A percentile compares a stretch with the other conserved stretches of the same genome.
Evolutionary conservation across 1,140 invertebrate genomes (phyloP).

Genomic region (Nilaparvata lugens): DNA sequence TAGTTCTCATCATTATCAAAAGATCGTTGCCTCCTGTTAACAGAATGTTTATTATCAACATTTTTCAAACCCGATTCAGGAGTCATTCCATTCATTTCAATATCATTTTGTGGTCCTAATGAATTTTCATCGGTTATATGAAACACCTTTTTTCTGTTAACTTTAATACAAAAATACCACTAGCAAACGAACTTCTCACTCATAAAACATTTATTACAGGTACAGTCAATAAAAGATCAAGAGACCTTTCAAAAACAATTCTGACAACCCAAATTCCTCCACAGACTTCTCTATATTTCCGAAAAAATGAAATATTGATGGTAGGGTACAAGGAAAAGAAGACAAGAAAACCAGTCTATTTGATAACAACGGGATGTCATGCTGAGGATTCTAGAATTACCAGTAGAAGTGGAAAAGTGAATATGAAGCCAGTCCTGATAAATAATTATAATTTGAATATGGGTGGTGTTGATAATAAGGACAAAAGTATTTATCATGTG

Average conservation of each 20-base stretch:
- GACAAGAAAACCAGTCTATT: not conserved
- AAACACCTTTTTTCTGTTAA: too few species aligned
- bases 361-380: too few species aligned
- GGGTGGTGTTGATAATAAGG: too few species aligned
- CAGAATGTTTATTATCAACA: too few species aligned
- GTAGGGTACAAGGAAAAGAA: too few species aligned
- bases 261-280: not conserved
- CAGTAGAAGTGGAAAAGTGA: not conserved
- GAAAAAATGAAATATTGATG: not conserved
- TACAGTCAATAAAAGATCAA: slow-evolving; percentile 3
- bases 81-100: too few species aligned
- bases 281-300: not conserved
- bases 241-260: not conserved
- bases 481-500: slow-evolving; percentile 2
- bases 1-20: too few species aligned
- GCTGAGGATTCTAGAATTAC: slow-evolving; percentile 2
- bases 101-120: too few species aligned
- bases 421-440: slow-evolving; percentile 3
- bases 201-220: slow-evolving; percentile 8
- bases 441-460: slow-evolving; percentile 9
- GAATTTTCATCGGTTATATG: too few species aligned
- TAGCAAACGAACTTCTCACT: not conserved
- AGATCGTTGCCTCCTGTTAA: too few species aligned
- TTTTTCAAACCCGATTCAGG: too few species aligned
- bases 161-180: slow-evolving; percentile 9